Evolutionary conservation across 1,140 invertebrate genomes (phyloP).

Genomic region (Stegodyphus dumicola): DNA sequence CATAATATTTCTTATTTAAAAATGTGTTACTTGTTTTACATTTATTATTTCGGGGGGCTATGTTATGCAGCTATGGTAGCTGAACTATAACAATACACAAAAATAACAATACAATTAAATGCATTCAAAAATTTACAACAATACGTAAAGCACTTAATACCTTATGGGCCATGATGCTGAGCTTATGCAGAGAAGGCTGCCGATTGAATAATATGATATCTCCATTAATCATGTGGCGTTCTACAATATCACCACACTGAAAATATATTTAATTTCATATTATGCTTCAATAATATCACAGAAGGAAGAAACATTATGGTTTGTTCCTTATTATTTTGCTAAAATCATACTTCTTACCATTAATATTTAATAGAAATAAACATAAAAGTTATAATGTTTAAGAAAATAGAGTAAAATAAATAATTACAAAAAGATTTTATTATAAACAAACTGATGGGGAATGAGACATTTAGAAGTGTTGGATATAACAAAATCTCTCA

Average conservation of each 20-base stretch:
- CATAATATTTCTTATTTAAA: too few relatives aligned
- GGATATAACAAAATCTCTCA: too few relatives aligned
- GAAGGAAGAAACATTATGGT: not conserved
- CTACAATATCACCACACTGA: conserved; percentile 90
- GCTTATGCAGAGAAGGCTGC: conserved; percentile 97
- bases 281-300: not conserved
- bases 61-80: too few relatives aligned
- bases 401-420: not conserved
- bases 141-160: conserved; percentile 64
- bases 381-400: too few relatives aligned
- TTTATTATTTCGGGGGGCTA: too few relatives aligned
- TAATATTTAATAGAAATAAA: too few relatives aligned
- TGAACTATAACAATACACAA: too few relatives aligned
- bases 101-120: too few relatives aligned
- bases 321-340: not conserved
- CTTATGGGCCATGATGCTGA: conserved; percentile 97
- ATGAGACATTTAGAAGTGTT: too few relatives aligned
- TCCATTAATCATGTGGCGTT: conserved; percentile 91
- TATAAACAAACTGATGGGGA: not conserved
- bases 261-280: conserved; percentile 61
- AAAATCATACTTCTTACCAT: too few relatives aligned
- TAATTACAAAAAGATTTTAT: not conserved
- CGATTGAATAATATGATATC: conserved; percentile 99
- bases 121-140: too few relatives aligned
- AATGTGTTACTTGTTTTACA: too few relatives aligned